These are phyloP conservation scores for Natator depressus DNA, from an alignment of 2,113 vertebrate species.

Conservation along the genomic window DNA sequence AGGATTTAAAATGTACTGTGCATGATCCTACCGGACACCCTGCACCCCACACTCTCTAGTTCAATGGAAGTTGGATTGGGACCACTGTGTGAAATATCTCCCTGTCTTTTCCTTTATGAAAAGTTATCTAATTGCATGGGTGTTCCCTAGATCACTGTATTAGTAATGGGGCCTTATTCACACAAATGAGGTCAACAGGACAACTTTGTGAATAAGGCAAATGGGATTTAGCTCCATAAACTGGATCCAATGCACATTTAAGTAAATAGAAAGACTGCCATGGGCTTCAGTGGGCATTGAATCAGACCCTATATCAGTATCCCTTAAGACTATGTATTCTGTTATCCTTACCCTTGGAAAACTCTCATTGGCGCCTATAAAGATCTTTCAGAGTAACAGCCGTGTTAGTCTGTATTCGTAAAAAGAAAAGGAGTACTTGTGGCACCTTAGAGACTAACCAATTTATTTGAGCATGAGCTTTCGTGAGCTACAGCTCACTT, in stretches of 20 bases:
- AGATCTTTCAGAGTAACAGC: too few species aligned
- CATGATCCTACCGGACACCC: not conserved
- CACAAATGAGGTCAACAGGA: not conserved
- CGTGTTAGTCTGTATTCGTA: too few species aligned
- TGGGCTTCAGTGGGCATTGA: not conserved
- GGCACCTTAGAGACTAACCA: too few species aligned
- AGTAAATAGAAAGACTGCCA: not conserved
- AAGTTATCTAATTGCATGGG: not conserved
- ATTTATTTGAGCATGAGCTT: too few species aligned
- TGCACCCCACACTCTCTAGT: too few species aligned
- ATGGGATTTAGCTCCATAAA: not conserved
- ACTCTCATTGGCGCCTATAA: slow-evolving; percentile 2
- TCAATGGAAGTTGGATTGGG: not conserved
- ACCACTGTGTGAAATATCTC: not conserved
- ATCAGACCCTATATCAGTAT: not conserved
- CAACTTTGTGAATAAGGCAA: not conserved
- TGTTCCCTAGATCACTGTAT: not conserved
- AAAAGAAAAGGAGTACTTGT: too few species aligned
- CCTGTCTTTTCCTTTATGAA: not conserved
- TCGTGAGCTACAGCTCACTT: too few species aligned
- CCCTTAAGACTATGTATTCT: not conserved
- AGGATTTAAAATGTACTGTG: rapidly evolving
- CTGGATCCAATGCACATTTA: not conserved
- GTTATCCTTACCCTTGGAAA: not conserved
- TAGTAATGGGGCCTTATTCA: not conserved